Base-by-base conservation (phyloP, 1,140 invertebrate genomes). In the Heliconius melpomene region DNA sequence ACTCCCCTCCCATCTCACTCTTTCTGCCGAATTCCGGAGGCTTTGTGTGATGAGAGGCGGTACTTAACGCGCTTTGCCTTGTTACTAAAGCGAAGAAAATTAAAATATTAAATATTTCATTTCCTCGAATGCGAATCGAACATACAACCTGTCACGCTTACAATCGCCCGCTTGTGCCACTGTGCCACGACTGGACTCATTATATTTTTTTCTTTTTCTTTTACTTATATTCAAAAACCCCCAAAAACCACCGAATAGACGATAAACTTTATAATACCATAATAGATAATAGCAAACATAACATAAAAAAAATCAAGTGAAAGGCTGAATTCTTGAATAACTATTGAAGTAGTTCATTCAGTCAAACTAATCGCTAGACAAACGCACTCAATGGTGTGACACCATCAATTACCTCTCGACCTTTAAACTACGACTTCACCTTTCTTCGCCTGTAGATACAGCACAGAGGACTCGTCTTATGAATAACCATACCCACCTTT, bases 401-500 rank as follows among this genome's bases (percentile, higher is more conserved):
- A 82, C 84, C 81, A 82, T 85, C 83, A 86, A 86, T 86, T 87
- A 85, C 85, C 82, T 78, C 77, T 84, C 82, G 83, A 83, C 86
- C 84, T 85, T 87, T 87, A 83, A 85, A 83, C 84, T 85, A 86
- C 79, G 80, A 82, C 85, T 86, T 84, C 81, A 85, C 83, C 86
- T 89, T 85, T 87, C 81, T 82, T 84, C 83, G 79, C 77, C 82
- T 86, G 82, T 83, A 86, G 81, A 88, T 78, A 88, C 50, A 52
- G 50, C 18, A 52, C 79, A 88, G 83, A 85, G 82, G 85, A 85
- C 88, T 79, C 80, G 86, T 89, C 85, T 87, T 85, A 80, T 86
- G 85, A 89, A 89, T 88, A 90, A 89, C 82, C 85, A 86, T 87
- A 82, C 83, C 84, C 84, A 80, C 83, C 86, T 90, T 89, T 92